These are phyloP conservation scores for Volucella inflata DNA, from an alignment of 2,888 invertebrate species.

Conservation along the genomic window DNA sequence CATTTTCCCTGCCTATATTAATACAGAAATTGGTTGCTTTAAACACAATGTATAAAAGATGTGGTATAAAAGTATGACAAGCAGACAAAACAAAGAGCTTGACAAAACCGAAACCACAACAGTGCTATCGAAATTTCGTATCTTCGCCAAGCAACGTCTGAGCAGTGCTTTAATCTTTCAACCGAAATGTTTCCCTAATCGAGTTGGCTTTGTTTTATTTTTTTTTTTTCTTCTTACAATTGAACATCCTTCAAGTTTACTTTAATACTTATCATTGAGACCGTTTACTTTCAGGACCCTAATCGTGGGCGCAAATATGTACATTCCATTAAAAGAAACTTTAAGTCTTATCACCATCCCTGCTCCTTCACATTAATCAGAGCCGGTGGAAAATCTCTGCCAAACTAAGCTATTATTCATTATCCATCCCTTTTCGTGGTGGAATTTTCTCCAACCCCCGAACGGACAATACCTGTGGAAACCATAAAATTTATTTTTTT, in stretches of 20 bases:
- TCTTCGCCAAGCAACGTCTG: too few relatives aligned
- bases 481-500: conserved; percentile 5
- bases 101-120: too few relatives aligned
- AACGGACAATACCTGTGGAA: conserved; percentile 4
- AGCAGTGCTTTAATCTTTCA: too few relatives aligned
- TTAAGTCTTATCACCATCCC: not conserved
- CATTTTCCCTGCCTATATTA: too few relatives aligned
- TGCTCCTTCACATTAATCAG: not conserved
- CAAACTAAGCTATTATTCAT: conserved; percentile 21
- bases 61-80: too few relatives aligned
- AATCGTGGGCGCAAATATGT: conserved; percentile 12
- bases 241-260: not conserved
- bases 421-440: not conserved
- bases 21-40: too few relatives aligned
- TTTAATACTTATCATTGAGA: not conserved
- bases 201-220: too few relatives aligned
- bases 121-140: too few relatives aligned
- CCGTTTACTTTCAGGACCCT: not conserved
- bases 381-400: not conserved
- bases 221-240: not conserved
- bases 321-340: conserved; percentile 9
- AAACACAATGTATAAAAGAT: too few relatives aligned
- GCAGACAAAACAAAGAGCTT: too few relatives aligned
- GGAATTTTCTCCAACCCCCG: not conserved
- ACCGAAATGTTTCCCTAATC: too few relatives aligned